These are phyloP conservation scores for Calameuta idolon DNA, from an alignment of 2,888 invertebrate genomes.

Conservation along the genomic window DNA sequence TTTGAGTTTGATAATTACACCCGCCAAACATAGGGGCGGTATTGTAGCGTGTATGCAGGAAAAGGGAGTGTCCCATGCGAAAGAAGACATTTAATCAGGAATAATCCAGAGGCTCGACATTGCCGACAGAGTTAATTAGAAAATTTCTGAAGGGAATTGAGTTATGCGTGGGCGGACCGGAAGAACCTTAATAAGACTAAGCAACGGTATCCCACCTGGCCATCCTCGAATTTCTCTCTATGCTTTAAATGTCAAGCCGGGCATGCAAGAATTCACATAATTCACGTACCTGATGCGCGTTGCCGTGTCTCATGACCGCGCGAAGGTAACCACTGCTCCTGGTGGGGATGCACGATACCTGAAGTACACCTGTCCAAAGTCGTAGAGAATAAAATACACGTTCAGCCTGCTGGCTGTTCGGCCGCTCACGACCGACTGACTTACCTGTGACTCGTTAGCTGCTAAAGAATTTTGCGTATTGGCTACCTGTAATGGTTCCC, in stretches of 20 bases:
- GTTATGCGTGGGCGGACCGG: not conserved
- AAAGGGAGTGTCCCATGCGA: not conserved
- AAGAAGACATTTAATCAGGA: not conserved
- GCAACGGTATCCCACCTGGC: not conserved
- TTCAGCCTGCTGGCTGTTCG: not conserved
- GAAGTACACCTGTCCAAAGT: slow-evolving; percentile 8
- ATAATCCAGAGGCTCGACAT: not conserved
- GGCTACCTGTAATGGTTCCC: not conserved
- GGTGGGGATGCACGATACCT: slow-evolving; percentile 1
- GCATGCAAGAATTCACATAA: not conserved
- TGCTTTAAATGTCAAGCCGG: not conserved
- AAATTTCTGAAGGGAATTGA: not conserved
- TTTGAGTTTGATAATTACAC: not conserved
- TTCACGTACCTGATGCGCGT: slow-evolving; percentile 46
- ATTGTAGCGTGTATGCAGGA: not conserved
- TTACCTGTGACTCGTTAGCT: not conserved
- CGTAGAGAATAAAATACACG: not conserved
- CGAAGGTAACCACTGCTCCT: not conserved
- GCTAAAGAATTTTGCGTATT: not conserved
- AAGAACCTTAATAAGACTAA: not conserved
- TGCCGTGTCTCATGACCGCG: slow-evolving; percentile 48
- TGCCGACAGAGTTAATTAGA: not conserved
- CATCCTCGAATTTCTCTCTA: not conserved
- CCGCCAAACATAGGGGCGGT: not conserved
- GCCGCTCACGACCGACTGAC: not conserved